phyloP scores from a whole-genome alignment of 2,113 vertebrate species.

The Ailuropoda melanoleuca region DNA sequence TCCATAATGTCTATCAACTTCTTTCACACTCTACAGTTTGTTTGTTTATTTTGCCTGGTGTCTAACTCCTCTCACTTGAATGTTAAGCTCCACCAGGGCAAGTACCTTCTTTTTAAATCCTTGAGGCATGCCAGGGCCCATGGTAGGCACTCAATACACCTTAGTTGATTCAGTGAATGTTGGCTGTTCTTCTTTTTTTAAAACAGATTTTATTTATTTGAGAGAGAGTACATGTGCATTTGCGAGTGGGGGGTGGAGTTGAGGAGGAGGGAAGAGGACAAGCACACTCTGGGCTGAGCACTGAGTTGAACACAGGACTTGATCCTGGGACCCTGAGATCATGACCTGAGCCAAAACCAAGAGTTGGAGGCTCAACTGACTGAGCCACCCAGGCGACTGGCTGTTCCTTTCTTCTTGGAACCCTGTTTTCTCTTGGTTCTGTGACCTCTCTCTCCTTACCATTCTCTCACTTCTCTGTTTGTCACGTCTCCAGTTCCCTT shows the following conservation, averaged over 20 bases:
- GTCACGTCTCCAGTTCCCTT: not conserved
- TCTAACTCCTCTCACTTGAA: not conserved
- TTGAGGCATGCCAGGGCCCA: not conserved
- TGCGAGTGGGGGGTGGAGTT: not conserved
- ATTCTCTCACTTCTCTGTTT: not conserved
- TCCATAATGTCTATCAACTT: not conserved
- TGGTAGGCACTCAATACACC: not conserved
- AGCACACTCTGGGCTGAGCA: not conserved
- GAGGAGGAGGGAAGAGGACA: not conserved
- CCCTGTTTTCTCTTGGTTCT: not conserved
- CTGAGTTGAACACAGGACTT: not conserved
- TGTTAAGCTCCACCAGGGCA: not conserved
- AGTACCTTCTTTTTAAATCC: not conserved
- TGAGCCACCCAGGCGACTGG: not conserved
- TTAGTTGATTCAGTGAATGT: not conserved
- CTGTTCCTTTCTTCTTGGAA: slow-evolving; percentile 16
- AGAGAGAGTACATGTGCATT: not conserved
- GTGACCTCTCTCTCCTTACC: not conserved
- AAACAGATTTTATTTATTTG: not conserved
- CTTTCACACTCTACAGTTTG: not conserved
- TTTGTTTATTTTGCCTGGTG: not conserved
- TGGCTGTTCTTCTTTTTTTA: not conserved
- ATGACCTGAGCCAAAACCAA: not conserved
- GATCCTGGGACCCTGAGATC: not conserved
- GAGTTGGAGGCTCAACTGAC: not conserved